Evolutionary conservation across 2,797 vertebrate species (phyloP).

Genomic region (Scleropages formosus): DNA sequence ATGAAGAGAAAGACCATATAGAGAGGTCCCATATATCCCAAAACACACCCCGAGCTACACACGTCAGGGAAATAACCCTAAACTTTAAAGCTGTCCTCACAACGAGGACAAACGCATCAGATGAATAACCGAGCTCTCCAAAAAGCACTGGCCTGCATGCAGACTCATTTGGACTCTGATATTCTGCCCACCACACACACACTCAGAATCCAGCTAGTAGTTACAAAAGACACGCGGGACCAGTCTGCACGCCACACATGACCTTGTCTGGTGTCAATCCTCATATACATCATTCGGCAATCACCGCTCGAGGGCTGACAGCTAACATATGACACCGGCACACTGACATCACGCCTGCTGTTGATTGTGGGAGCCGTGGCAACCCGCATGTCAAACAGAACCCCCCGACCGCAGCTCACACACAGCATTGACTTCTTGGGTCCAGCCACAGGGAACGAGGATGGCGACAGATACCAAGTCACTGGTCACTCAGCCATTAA

Average conservation of each 20-base stretch:
- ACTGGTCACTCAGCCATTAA: background rate
- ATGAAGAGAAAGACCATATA: background rate
- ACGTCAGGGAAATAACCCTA: conserved; percentile 2
- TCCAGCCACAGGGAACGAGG: background rate
- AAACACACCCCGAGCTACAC: conserved; percentile 6
- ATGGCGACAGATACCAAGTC: background rate
- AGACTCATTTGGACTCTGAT: conserved; percentile 23
- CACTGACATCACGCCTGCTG: conserved; percentile 27
- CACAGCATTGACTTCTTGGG: background rate
- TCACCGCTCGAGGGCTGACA: conserved; percentile 20
- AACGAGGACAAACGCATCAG: background rate
- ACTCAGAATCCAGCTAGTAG: background rate
- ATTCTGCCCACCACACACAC: conserved; percentile 1
- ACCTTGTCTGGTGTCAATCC: conserved; percentile 31
- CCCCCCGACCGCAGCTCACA: background rate
- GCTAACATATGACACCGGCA: conserved; percentile 37
- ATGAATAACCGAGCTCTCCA: conserved; percentile 4
- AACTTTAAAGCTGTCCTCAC: background rate
- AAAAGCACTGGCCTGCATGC: conserved; percentile 9
- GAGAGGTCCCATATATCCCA: background rate
- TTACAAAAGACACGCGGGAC: conserved; percentile 5
- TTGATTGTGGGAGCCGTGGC: background rate
- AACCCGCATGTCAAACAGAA: conserved; percentile 17
- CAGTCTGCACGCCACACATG: conserved; percentile 18
- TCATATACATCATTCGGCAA: conserved; percentile 30